phyloP scores from a whole-genome alignment of 2,113 vertebrate species.

The Prunella fulvescens region DNA sequence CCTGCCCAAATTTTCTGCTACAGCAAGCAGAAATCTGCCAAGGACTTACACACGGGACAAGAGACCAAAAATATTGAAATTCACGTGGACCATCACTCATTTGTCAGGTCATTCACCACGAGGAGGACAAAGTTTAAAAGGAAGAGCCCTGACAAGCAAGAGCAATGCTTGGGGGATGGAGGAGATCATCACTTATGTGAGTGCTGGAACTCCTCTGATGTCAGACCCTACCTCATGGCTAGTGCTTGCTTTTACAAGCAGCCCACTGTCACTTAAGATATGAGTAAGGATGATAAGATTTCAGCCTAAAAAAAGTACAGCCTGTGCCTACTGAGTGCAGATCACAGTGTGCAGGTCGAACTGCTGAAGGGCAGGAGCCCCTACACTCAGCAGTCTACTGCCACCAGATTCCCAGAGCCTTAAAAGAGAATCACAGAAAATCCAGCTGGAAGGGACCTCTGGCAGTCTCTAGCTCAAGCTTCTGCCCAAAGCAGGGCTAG shows the following conservation, averaged over 20 bases:
- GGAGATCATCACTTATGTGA: neutral
- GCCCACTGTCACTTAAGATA: neutral
- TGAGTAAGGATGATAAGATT: neutral
- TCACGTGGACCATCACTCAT: neutral
- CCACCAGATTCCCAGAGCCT: neutral
- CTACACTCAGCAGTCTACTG: neutral
- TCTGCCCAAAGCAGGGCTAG: neutral
- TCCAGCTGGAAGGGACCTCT: neutral
- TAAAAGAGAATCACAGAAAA: neutral
- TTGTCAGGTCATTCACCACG: neutral
- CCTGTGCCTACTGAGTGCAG: neutral
- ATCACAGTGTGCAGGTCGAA: accelerated
- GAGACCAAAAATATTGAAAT: neutral
- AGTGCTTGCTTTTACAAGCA: neutral
- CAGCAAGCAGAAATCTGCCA: neutral
- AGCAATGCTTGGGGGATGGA: neutral
- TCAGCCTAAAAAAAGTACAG: neutral
- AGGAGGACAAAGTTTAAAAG: neutral
- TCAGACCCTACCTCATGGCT: neutral
- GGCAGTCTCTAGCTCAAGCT: neutral
- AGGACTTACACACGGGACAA: neutral
- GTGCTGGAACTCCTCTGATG: neutral
- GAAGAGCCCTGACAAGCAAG: neutral
- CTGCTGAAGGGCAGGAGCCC: neutral
- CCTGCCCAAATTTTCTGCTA: neutral